phyloP scores from a whole-genome alignment of 2,888 invertebrate genomes.

The Andrena bicolor region DNA sequence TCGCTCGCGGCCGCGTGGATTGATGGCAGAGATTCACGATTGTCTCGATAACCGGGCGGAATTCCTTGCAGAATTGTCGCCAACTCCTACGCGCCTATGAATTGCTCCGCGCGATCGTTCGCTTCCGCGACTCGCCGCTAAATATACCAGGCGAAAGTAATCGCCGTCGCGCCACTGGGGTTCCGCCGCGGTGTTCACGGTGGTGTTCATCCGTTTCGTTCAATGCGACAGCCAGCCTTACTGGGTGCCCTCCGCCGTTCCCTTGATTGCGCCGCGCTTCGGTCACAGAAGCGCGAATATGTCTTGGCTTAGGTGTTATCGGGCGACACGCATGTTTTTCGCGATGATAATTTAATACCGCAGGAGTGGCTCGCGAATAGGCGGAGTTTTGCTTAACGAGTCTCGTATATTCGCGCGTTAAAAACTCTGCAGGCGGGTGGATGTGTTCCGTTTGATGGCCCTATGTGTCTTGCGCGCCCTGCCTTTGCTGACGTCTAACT shows the following conservation, averaged over 20 bases:
- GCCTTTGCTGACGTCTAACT: too few relatives aligned
- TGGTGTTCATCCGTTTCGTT: constrained; percentile 39
- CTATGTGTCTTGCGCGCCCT: too few relatives aligned
- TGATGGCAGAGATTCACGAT: constrained; percentile 66
- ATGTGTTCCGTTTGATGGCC: neutral
- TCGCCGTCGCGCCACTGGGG: constrained; percentile 26
- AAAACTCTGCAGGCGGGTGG: neutral
- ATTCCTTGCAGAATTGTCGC: constrained; percentile 61
- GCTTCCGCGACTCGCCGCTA: constrained; percentile 50
- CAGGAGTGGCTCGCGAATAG: constrained; percentile 1
- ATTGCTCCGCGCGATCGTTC: constrained; percentile 43
- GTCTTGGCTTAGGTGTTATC: constrained; percentile 19
- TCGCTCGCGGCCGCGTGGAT: constrained; percentile 67
- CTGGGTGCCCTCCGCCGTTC: constrained; percentile 24
- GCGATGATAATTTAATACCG: constrained; percentile 9
- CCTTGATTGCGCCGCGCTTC: constrained; percentile 27
- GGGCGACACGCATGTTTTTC: neutral
- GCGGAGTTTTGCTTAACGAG: constrained; percentile 5
- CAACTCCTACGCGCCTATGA: constrained; percentile 56
- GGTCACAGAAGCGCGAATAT: neutral
- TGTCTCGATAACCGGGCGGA: constrained; percentile 66
- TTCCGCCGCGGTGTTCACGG: constrained; percentile 27
- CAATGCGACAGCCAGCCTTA: constrained; percentile 18
- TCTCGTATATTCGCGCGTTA: neutral
- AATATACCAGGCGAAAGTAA: constrained; percentile 49